Evolutionary conservation across 2,888 invertebrate species (phyloP).

Genomic region (Cataglyphis altisquamis): DNA sequence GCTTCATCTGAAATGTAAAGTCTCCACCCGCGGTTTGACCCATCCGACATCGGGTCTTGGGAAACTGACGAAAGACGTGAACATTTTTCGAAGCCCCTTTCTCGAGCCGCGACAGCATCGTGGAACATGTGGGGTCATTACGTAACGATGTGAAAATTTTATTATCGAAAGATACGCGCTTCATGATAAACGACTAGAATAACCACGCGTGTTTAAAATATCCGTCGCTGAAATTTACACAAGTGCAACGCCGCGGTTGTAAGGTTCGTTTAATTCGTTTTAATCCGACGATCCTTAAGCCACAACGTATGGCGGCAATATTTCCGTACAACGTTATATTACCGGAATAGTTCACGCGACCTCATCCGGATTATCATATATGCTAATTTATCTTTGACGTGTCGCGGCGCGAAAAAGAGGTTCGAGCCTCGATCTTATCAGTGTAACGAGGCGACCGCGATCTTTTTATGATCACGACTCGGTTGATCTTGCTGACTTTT

Average conservation of each 20-base stretch:
- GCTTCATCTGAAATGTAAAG: slow-evolving; percentile 81
- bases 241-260: slow-evolving; percentile 37
- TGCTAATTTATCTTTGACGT: slow-evolving; percentile 56
- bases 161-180: neutral
- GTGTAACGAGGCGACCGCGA: slow-evolving; percentile 41
- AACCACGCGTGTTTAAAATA: slow-evolving; percentile 17
- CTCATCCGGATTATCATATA: slow-evolving; percentile 61
- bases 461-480: slow-evolving; percentile 25
- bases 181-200: neutral
- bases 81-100: neutral
- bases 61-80: slow-evolving; percentile 74
- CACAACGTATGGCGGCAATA: slow-evolving; percentile 57
- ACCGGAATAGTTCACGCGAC: slow-evolving; percentile 58
- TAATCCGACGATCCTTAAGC: slow-evolving; percentile 51
- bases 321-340: slow-evolving; percentile 51
- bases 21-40: slow-evolving; percentile 75
- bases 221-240: slow-evolving; percentile 44
- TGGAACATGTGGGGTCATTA: slow-evolving; percentile 19
- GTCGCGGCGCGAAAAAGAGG: slow-evolving; percentile 36
- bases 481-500: slow-evolving; percentile 44
- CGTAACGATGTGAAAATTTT: slow-evolving; percentile 15
- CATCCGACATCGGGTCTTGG: slow-evolving; percentile 73
- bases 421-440: slow-evolving; percentile 53
- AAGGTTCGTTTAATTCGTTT: neutral
- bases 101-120: neutral